These are phyloP conservation scores for Enteromius radiatus DNA, from an alignment of 2,797 vertebrate species.

Conservation along the genomic window DNA sequence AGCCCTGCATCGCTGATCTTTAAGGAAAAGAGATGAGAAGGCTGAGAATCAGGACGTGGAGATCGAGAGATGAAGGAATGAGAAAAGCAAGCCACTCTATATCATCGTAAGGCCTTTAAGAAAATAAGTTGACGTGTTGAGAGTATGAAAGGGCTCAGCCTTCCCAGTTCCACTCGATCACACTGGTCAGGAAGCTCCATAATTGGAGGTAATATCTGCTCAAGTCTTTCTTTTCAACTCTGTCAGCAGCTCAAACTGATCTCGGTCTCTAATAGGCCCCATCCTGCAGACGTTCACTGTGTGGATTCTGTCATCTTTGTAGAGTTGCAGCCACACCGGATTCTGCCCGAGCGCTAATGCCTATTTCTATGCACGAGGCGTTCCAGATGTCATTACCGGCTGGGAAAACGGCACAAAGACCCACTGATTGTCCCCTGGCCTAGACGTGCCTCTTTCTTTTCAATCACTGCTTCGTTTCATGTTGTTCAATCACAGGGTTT, in stretches of 20 bases:
- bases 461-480: slow-evolving; percentile 59
- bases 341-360: slow-evolving; percentile 55
- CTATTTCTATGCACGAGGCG: slow-evolving; percentile 64
- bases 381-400: slow-evolving; percentile 68
- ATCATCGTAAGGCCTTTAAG: slow-evolving; percentile 50
- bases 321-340: slow-evolving; percentile 49
- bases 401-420: slow-evolving; percentile 63
- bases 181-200: slow-evolving; percentile 55
- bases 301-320: slow-evolving; percentile 63
- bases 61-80: slow-evolving; percentile 41
- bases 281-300: slow-evolving; percentile 50
- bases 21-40: slow-evolving; percentile 43
- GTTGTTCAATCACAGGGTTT: slow-evolving; percentile 62
- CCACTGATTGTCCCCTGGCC: slow-evolving; percentile 64
- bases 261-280: slow-evolving; percentile 66
- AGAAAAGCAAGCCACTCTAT: slow-evolving; percentile 50
- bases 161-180: slow-evolving; percentile 58
- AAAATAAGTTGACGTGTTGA: slow-evolving; percentile 57
- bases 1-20: slow-evolving; percentile 53
- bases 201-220: slow-evolving; percentile 69
- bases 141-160: slow-evolving; percentile 59
- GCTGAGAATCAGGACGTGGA: slow-evolving; percentile 24
- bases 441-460: slow-evolving; percentile 57
- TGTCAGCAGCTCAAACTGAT: slow-evolving; percentile 63
- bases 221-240: slow-evolving; percentile 62